Percentiles rank a stretch among this genome's conserved stretches.
These are phyloP conservation scores for Pterocles gutturalis DNA, from an alignment of 2,113 vertebrate genomes.

Conservation along the genomic window DNA sequence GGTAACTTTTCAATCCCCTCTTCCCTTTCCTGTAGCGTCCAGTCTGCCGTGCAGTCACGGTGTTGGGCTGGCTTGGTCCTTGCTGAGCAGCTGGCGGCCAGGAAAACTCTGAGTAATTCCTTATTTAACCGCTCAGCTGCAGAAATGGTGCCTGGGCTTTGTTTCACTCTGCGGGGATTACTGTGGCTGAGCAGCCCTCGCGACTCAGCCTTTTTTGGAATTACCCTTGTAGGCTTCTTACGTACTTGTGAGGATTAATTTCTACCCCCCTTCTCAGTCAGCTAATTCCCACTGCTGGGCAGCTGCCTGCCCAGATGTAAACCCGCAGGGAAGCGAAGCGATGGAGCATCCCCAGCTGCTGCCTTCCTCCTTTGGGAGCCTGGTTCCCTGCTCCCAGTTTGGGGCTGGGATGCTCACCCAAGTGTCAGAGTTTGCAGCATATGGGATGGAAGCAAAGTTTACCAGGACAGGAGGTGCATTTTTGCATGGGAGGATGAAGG, in stretches of 20 bases:
- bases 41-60: rapidly evolving
- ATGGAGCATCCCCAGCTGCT: background rate
- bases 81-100: background rate
- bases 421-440: background rate
- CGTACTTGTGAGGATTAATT: conserved; percentile 15
- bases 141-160: background rate
- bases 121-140: conserved; percentile 4
- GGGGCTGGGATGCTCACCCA: rapidly evolving
- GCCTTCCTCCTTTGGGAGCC: background rate
- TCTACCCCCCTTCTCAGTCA: background rate
- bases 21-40: background rate
- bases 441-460: background rate
- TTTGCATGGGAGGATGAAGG: background rate
- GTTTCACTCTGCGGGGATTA: background rate
- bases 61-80: background rate
- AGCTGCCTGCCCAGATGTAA: background rate
- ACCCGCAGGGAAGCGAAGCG: background rate
- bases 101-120: background rate
- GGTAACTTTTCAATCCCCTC: background rate
- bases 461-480: background rate
- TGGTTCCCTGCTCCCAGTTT: background rate
- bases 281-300: background rate
- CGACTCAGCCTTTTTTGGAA: background rate
- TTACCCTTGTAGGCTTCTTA: background rate
- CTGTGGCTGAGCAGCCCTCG: background rate